phyloP scores from a whole-genome alignment of 1,140 invertebrate species.

The Dendrolimus kikuchii region DNA sequence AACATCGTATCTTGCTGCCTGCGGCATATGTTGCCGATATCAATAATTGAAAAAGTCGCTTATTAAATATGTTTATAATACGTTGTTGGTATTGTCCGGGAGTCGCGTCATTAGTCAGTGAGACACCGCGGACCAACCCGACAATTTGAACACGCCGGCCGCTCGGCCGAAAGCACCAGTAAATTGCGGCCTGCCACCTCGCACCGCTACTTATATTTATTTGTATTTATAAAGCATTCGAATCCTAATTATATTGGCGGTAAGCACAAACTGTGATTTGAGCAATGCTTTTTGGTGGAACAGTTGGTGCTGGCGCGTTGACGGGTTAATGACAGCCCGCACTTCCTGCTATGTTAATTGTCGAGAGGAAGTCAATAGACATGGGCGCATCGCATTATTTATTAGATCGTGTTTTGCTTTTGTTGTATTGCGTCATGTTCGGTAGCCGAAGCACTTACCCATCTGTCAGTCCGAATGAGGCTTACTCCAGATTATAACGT shows the following conservation, averaged over 20 bases:
- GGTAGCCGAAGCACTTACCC: slow-evolving; percentile 45
- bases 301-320: slow-evolving; percentile 52
- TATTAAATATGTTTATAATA: slow-evolving; percentile 48
- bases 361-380: slow-evolving; percentile 48
- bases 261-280: slow-evolving; percentile 50
- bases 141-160: slow-evolving; percentile 48
- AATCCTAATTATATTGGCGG: slow-evolving; percentile 58
- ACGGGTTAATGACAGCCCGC: slow-evolving; percentile 61
- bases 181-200: slow-evolving; percentile 63
- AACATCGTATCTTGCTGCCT: slow-evolving; percentile 16
- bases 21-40: slow-evolving; percentile 42
- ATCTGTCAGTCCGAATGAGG: slow-evolving; percentile 46
- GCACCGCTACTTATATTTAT: slow-evolving; percentile 61
- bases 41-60: slow-evolving; percentile 40
- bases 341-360: slow-evolving; percentile 65
- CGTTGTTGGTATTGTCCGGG: slow-evolving; percentile 28
- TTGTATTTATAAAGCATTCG: slow-evolving; percentile 62
- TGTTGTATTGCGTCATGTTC: slow-evolving; percentile 38
- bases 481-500: slow-evolving; percentile 65
- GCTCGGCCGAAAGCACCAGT: slow-evolving; percentile 26
- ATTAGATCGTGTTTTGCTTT: slow-evolving; percentile 48
- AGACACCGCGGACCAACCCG: slow-evolving; percentile 38
- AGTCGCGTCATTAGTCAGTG: slow-evolving; percentile 60
- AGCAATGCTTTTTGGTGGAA: slow-evolving; percentile 46
- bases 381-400: slow-evolving; percentile 53